Base-by-base conservation (phyloP, 1,140 invertebrate genomes). In the Drosophila albomicans region DNA sequence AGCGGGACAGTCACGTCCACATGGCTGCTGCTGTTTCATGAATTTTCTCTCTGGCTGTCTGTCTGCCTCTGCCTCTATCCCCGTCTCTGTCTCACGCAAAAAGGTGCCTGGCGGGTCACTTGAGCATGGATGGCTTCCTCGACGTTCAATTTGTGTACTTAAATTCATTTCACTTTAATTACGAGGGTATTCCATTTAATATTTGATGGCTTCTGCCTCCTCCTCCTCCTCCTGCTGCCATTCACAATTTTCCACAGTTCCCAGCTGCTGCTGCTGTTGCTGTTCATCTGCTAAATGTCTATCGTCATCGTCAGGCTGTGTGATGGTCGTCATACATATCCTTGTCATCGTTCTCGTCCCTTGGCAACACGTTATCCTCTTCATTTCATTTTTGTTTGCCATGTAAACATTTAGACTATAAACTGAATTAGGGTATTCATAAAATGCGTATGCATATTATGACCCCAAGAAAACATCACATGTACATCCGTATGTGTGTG, bases 151-250 rank as follows among this genome's bases (percentile, higher is more conserved):
- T 88, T 88, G 85, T 78, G 84, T 89, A 84, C 85, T 89, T 88
- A 88, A 88, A 88, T 88, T 88, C 85, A 89, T 88, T 88, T 89
- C 85, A 89, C 85, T 88, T 89, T 88, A 88, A 88, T 88, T 89
- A 88, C 84, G 77, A 78, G 88, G 84, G 84, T 88, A 89, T 88
- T 84, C 85, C 78, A 74, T 88, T 84, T 89, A 89, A 88, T 89
- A 88, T 89, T 88, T 89, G 82, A 88, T 88, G 75, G 69, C 64
- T 56, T 20, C 41, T 48, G 45, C 65, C 8, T 10, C 35, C 35
- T 3, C 64, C 51, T 15, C 41, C 45, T 38, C 65, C 8, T 8
- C 35, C 35, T 3, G 3, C 10, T 10, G 35, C 35, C 35, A 10
- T 38, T 38, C 35, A 38, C 8, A 38, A 16, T 63, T 35, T 43